Evolutionary conservation across 2,797 vertebrate genomes (phyloP).

Genomic region (Cirrhinus molitorella): DNA sequence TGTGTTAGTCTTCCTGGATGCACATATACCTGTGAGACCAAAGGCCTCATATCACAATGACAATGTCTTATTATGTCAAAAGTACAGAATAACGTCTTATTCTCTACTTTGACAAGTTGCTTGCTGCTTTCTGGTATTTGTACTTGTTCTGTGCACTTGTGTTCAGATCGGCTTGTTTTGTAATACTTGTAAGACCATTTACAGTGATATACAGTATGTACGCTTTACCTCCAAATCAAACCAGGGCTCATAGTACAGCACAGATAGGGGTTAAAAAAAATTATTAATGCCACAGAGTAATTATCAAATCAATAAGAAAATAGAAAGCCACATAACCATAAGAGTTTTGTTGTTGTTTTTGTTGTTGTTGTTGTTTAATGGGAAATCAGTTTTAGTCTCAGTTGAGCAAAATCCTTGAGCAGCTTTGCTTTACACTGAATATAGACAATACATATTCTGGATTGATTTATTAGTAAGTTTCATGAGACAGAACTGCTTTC

Average conservation of each 20-base stretch:
- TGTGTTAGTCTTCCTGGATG: not conserved
- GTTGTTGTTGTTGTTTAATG: no score
- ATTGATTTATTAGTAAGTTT: not conserved
- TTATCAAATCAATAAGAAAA: not conserved
- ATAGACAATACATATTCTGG: not conserved
- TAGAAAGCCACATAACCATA: not conserved
- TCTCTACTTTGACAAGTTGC: not conserved
- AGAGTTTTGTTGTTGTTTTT: not conserved
- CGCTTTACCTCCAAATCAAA: no score
- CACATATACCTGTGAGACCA: not conserved
- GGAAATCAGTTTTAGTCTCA: not conserved
- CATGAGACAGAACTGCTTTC: not conserved
- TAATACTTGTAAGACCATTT: not conserved
- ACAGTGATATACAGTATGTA: no score
- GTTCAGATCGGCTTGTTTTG: not conserved
- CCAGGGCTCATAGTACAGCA: not conserved
- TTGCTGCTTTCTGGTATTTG: not conserved
- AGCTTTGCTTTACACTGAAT: not conserved
- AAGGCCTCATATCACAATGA: not conserved
- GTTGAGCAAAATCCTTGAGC: not conserved
- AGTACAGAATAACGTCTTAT: not conserved
- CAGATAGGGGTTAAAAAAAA: not conserved
- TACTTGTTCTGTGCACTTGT: not conserved
- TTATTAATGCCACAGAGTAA: not conserved
- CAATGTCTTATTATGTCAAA: not conserved